Conservation (phyloP, 2,797 vertebrate species). For the Onychomys torridus region DNA sequence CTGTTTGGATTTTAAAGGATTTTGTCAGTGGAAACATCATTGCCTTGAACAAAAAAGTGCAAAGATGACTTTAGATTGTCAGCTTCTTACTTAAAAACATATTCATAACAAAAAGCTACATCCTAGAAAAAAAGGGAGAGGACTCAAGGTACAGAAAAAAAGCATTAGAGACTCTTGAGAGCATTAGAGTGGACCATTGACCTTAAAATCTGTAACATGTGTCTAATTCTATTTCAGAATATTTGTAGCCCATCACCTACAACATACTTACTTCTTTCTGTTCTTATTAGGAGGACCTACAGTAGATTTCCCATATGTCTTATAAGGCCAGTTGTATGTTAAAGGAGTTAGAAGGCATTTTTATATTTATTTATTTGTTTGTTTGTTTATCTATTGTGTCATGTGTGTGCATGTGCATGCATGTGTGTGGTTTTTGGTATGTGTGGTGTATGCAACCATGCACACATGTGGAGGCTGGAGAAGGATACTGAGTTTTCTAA, state of each 20-base stretch:
- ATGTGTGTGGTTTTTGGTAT: neutral
- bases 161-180: neutral
- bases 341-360: neutral
- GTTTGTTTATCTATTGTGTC: neutral
- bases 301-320: too few relatives aligned
- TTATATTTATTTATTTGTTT: neutral
- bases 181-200: neutral
- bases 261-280: neutral
- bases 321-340: neutral
- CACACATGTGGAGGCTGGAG: neutral
- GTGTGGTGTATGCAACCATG: neutral
- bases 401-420: neutral
- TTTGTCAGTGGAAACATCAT: neutral
- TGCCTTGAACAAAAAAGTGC: neutral
- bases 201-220: neutral
- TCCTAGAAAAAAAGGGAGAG: neutral
- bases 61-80: neutral
- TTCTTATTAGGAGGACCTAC: neutral
- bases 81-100: neutral
- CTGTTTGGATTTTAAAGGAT: neutral
- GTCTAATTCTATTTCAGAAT: neutral
- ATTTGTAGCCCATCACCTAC: accelerated
- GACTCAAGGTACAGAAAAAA: neutral
- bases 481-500: neutral
- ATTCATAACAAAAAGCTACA: neutral